These are phyloP conservation scores for Pilophorus perplexus DNA, from an alignment of 2,888 invertebrate species.

Conservation along the genomic window DNA sequence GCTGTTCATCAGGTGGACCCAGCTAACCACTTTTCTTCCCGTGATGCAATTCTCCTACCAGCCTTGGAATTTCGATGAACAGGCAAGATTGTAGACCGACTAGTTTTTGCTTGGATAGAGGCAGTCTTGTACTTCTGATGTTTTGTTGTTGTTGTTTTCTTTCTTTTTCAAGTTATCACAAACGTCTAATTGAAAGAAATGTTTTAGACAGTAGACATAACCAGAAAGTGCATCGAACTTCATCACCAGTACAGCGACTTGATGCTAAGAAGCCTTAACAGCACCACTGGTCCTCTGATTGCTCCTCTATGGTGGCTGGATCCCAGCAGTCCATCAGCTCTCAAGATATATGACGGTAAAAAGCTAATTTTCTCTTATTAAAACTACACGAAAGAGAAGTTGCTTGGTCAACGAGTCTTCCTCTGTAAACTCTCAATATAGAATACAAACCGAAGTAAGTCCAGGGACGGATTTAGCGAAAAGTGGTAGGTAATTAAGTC, in stretches of 20 bases:
- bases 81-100: no score
- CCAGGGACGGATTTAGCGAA: no score
- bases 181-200: no score
- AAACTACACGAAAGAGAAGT: no score
- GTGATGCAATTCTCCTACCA: conserved; percentile 74
- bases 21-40: conserved; percentile 74
- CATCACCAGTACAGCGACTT: conserved; percentile 58
- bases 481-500: no score
- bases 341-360: conserved; percentile 53
- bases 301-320: conserved; percentile 84
- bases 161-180: no score
- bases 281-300: conserved; percentile 64
- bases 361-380: no score
- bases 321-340: conserved; percentile 63
- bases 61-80: conserved; percentile 74
- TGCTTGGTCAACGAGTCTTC: no score
- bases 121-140: conserved; percentile 3
- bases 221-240: conserved; percentile 63
- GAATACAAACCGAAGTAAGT: no score
- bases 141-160: no score
- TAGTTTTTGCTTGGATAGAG: no score
- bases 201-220: conserved; percentile 62
- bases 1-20: conserved; percentile 74
- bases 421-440: no score
- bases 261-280: conserved; percentile 57